Percentiles rank a stretch among this genome's conserved stretches.
Evolutionary conservation across 64 coral and sea anemone genomes (phyloP).

Genomic region (Pocillopora damicornis): DNA sequence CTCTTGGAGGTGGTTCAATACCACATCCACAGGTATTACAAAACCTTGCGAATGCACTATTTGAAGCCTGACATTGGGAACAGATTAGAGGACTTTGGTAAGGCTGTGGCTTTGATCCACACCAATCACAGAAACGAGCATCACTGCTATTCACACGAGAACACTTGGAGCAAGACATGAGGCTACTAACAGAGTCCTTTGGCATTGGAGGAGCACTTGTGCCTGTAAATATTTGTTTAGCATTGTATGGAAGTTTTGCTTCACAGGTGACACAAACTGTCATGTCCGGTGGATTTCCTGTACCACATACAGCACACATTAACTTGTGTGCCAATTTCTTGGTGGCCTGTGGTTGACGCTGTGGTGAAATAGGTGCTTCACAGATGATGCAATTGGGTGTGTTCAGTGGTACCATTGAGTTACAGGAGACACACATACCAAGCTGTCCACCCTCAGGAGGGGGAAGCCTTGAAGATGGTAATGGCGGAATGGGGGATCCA

Average conservation of each 20-base stretch:
- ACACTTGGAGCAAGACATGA: slow-evolving; percentile 93
- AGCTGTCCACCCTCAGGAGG: slow-evolving; percentile 87
- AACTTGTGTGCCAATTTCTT: slow-evolving; percentile 80
- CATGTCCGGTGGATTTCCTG: slow-evolving; percentile 85
- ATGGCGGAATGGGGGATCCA: slow-evolving; percentile 88
- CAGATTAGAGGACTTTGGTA: slow-evolving; percentile 80
- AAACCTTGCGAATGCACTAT: slow-evolving; percentile 76
- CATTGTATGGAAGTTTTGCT: slow-evolving; percentile 64
- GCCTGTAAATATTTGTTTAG: slow-evolving; percentile 81
- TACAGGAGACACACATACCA: slow-evolving; percentile 85
- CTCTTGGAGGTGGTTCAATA: slow-evolving; percentile 89
- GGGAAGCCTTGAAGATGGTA: slow-evolving; percentile 67
- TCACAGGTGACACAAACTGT: slow-evolving; percentile 94
- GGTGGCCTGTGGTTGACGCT: slow-evolving; percentile 80
- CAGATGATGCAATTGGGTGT: slow-evolving; percentile 84
- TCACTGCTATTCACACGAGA: slow-evolving; percentile 90
- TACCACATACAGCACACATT: slow-evolving; percentile 83
- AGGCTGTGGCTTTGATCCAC: slow-evolving; percentile 75
- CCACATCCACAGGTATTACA: slow-evolving; percentile 83
- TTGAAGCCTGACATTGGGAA: slow-evolving; percentile 86
- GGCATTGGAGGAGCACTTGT: slow-evolving; percentile 85
- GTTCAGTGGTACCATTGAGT: slow-evolving; percentile 95
- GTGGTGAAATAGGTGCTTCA: slow-evolving; percentile 86
- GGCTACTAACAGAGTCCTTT: slow-evolving; percentile 57
- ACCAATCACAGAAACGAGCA: slow-evolving; percentile 98